These are phyloP conservation scores for Aspidoscelis tigris DNA, from an alignment of 2,113 vertebrate genomes.

Conservation along the genomic window DNA sequence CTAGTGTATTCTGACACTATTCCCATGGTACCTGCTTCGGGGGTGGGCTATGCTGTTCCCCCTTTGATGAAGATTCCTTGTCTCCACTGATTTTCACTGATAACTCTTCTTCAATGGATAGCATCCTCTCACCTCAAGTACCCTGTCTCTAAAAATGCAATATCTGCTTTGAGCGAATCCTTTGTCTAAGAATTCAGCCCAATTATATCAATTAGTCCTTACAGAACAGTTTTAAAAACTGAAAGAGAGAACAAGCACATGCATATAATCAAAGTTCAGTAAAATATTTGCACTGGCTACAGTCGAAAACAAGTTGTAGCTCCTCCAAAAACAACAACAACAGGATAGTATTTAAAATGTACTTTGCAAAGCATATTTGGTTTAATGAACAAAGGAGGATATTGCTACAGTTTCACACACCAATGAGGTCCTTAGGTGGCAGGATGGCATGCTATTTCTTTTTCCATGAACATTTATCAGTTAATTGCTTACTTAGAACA, in stretches of 20 bases:
- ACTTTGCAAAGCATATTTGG: not conserved
- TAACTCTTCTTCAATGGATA: too few relatives aligned
- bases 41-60: too few relatives aligned
- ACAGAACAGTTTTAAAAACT: not conserved
- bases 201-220: not conserved
- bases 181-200: not conserved
- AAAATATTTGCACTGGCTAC: not conserved
- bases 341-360: not conserved
- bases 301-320: not conserved
- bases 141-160: too few relatives aligned
- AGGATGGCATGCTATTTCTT: not conserved
- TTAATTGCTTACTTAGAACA: conserved; percentile 22
- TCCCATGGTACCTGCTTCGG: too few relatives aligned
- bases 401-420: not conserved
- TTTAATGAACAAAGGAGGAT: not conserved
- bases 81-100: too few relatives aligned
- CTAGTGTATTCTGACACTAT: too few relatives aligned
- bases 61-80: too few relatives aligned
- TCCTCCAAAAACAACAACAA: not conserved
- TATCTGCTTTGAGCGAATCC: too few relatives aligned
- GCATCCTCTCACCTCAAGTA: too few relatives aligned
- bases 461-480: conserved; percentile 4
- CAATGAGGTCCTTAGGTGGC: not conserved
- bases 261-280: not conserved
- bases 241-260: not conserved